A percentile compares a stretch with the other conserved stretches of the same genome.
Conservation (phyloP, 2,797 vertebrate genomes). For the Peromyscus aztecus region DNA sequence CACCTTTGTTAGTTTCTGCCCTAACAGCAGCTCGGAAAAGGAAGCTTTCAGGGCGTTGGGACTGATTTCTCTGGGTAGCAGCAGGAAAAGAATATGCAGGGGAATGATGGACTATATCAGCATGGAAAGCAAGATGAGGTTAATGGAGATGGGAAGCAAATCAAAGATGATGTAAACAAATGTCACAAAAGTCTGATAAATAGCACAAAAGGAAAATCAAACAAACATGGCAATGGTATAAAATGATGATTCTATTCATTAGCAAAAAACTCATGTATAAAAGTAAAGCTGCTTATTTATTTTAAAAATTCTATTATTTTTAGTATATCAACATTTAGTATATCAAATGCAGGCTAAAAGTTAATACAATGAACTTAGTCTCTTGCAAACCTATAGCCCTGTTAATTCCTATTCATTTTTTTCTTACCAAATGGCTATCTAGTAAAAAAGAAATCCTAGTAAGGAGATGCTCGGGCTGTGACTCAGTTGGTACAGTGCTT, state of each 20-base stretch:
- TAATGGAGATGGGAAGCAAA: slow-evolving; percentile 80
- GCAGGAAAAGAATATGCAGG: slow-evolving; percentile 90
- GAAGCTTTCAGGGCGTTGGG: slow-evolving; percentile 94
- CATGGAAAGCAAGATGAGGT: slow-evolving; percentile 79
- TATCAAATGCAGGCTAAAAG: slow-evolving; percentile 22
- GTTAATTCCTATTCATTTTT: slow-evolving; percentile 5
- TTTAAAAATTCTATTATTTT: slow-evolving; percentile 59
- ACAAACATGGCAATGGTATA: slow-evolving; percentile 77
- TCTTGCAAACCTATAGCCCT: not conserved
- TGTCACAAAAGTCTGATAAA: slow-evolving; percentile 76
- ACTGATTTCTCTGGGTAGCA: slow-evolving; percentile 89
- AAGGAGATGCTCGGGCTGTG: not conserved
- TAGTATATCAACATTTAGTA: not conserved
- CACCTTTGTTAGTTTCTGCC: slow-evolving; percentile 95
- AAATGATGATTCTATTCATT: slow-evolving; percentile 53
- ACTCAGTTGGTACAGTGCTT: not conserved
- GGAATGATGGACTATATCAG: slow-evolving; percentile 89
- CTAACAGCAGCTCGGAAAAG: slow-evolving; percentile 93
- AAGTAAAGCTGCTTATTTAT: slow-evolving; percentile 66
- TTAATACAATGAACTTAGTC: not conserved
- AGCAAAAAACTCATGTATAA: slow-evolving; percentile 77
- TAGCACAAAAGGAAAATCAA: slow-evolving; percentile 79
- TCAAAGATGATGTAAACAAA: slow-evolving; percentile 70
- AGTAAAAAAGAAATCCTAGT: not conserved
- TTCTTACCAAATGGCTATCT: not conserved